phyloP scores from a whole-genome alignment of 1,140 invertebrate genomes.

The Teleogryllus occipitalis region DNA sequence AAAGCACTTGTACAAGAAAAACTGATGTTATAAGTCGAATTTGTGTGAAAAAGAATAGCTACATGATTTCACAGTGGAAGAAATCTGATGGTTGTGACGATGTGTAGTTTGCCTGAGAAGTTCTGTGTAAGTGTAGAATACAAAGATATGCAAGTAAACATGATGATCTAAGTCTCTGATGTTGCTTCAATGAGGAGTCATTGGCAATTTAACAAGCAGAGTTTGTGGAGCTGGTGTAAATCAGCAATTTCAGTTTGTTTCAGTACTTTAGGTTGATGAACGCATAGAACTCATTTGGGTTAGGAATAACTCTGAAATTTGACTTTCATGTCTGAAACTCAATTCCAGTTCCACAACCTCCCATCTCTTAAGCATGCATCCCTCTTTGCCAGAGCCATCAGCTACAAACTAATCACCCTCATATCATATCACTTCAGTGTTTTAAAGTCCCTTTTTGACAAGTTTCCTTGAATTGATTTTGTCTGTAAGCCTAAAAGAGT shows the following conservation, averaged over 20 bases:
- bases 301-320: background rate
- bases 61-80: background rate
- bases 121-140: background rate
- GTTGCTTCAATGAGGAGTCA: background rate
- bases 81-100: background rate
- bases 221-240: background rate
- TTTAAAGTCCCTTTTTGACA: too few species aligned
- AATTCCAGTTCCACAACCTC: background rate
- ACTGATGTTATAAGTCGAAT: background rate
- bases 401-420: too few species aligned
- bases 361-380: background rate
- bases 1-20: background rate
- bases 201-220: background rate
- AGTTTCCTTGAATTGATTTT: background rate
- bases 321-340: background rate
- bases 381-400: background rate
- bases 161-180: background rate
- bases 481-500: background rate
- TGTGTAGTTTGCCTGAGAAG: background rate
- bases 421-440: too few species aligned
- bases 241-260: too few species aligned
- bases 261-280: background rate
- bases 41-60: background rate
- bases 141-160: background rate
- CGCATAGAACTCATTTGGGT: background rate